A percentile compares a stretch with the other conserved stretches of the same genome.
Conservation (phyloP, 2,113 vertebrate species). For the Garra rufa region DNA sequence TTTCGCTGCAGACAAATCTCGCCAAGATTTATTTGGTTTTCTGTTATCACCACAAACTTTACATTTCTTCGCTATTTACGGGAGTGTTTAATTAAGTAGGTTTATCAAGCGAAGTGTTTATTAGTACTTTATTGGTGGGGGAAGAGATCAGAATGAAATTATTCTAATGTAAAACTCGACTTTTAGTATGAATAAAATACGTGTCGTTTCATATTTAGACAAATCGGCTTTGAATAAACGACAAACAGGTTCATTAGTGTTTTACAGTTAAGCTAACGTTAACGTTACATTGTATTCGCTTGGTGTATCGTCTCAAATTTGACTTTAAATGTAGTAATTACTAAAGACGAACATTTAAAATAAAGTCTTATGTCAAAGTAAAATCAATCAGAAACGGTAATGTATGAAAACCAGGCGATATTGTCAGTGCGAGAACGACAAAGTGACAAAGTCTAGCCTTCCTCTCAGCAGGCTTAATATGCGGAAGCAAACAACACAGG, state of each 20-base stretch:
- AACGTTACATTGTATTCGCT: neutral
- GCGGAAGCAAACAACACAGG: constrained; percentile 25
- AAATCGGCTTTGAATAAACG: neutral
- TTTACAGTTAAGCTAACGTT: neutral
- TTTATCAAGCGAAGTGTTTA: neutral
- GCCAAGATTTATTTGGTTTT: neutral
- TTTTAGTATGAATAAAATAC: neutral
- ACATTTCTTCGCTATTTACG: neutral
- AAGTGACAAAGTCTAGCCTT: constrained; percentile 2
- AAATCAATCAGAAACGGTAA: neutral
- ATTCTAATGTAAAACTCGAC: neutral
- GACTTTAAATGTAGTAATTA: neutral
- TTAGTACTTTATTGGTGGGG: constrained; percentile 8
- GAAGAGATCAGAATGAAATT: neutral
- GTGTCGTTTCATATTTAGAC: neutral
- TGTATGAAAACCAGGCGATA: neutral
- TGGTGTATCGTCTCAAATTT: neutral
- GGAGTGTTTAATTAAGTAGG: neutral
- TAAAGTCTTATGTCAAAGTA: neutral
- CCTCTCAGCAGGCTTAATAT: constrained; percentile 16
- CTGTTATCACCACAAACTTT: neutral
- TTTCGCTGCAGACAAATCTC: neutral
- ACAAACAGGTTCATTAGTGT: neutral
- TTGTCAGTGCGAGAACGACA: neutral
- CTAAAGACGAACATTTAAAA: neutral